phyloP scores from a whole-genome alignment of 2,797 vertebrate species.

The Tamandua tetradactyla region DNA sequence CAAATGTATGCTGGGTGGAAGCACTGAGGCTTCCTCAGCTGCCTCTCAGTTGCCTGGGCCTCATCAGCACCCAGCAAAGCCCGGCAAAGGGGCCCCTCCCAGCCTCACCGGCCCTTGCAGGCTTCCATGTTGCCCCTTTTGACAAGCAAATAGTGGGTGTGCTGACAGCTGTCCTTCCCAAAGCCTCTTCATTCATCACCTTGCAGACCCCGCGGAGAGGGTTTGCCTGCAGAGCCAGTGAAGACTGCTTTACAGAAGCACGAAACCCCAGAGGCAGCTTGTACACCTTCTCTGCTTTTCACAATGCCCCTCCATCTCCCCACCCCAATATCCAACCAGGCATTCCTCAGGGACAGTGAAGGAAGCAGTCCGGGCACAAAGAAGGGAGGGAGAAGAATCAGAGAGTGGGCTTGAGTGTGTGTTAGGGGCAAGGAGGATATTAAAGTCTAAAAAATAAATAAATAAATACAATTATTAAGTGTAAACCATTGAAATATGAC shows the following conservation, averaged over 20 bases:
- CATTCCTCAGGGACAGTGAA: neutral
- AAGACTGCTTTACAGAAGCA: neutral
- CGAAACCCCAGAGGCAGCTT: neutral
- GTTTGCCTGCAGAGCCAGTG: neutral
- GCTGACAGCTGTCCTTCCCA: neutral
- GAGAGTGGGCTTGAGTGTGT: neutral
- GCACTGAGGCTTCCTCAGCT: neutral
- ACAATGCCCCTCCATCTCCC: neutral
- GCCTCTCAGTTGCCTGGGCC: neutral
- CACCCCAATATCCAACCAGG: rapidly evolving
- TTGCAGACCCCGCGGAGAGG: neutral
- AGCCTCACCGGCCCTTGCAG: neutral
- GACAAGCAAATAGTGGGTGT: neutral
- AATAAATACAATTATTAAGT: constrained; percentile 40
- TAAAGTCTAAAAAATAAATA: no score
- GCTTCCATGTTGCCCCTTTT: neutral
- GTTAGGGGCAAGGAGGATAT: rapidly evolving
- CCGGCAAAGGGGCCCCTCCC: neutral
- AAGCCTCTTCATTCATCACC: neutral
- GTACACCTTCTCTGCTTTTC: neutral
- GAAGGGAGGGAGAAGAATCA: rapidly evolving
- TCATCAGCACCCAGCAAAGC: neutral
- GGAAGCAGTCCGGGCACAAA: neutral
- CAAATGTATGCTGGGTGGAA: rapidly evolving
- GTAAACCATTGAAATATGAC: constrained; percentile 25